Evolutionary conservation across 2,797 vertebrate genomes (phyloP).

Genomic region (Tarsius wallacei): DNA sequence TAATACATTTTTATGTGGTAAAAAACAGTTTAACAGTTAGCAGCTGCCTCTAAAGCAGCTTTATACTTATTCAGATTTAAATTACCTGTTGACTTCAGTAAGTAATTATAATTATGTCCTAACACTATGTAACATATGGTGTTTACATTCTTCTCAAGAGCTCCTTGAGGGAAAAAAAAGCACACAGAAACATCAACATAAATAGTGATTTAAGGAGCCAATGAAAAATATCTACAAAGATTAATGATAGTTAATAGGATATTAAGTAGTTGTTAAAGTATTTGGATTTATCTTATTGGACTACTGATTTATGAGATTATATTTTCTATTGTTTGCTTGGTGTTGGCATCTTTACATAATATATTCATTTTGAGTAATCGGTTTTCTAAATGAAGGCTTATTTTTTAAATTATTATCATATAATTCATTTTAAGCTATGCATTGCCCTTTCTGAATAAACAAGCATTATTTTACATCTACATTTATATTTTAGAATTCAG

Average conservation of each 20-base stretch:
- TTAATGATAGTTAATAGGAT: conserved; percentile 37
- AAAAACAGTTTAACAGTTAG: conserved; percentile 63
- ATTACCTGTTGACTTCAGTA: conserved; percentile 80
- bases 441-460: neutral
- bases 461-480: neutral
- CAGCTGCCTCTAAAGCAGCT: conserved; percentile 61
- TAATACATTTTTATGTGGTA: conserved; percentile 51
- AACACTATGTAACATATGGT: conserved; percentile 76
- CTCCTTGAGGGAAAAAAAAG: conserved; percentile 60
- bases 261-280: conserved; percentile 46
- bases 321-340: conserved; percentile 20
- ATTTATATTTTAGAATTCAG: conserved; percentile 7
- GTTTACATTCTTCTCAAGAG: conserved; percentile 78
- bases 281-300: conserved; percentile 67
- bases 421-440: conserved; percentile 1
- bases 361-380: conserved; percentile 3
- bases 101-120: conserved; percentile 77
- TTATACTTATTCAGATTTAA: conserved; percentile 68
- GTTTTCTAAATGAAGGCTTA: conserved; percentile 40
- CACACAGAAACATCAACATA: conserved; percentile 34
- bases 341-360: neutral
- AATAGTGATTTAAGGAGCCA: conserved; percentile 61
- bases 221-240: conserved; percentile 48
- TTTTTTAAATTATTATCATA: neutral
- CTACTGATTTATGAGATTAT: conserved; percentile 15